Evolutionary conservation across 2,888 invertebrate genomes (phyloP).

Genomic region (Mantis religiosa): DNA sequence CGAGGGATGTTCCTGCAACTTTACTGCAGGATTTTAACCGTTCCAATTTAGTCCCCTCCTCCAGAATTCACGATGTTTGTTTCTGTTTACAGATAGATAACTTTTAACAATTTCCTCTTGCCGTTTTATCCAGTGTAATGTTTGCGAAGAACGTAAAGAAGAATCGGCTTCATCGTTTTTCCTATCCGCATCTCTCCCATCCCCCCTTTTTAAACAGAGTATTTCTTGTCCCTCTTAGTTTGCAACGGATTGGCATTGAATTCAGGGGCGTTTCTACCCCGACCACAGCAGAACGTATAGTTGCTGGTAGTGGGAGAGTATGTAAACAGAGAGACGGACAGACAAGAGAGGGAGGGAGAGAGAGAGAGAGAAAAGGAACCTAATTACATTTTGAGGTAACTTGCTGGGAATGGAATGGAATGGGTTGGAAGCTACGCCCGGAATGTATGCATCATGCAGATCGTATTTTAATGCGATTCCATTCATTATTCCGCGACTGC

Average conservation of each 20-base stretch:
- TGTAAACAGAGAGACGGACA: slow-evolving; percentile 6
- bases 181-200: too few relatives aligned
- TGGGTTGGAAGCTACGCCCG: slow-evolving; percentile 19
- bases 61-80: too few relatives aligned
- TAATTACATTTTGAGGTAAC: slow-evolving; percentile 32
- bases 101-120: too few relatives aligned
- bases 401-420: slow-evolving; percentile 16
- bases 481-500: slow-evolving; percentile 50
- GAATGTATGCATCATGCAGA: slow-evolving; percentile 47
- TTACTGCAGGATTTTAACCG: too few relatives aligned
- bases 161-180: too few relatives aligned
- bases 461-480: slow-evolving; percentile 53
- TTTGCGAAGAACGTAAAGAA: too few relatives aligned
- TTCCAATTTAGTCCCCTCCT: too few relatives aligned
- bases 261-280: slow-evolving; percentile 15
- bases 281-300: background rate
- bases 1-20: too few relatives aligned
- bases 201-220: too few relatives aligned
- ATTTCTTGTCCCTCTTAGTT: slow-evolving; percentile 11
- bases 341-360: slow-evolving; percentile 18
- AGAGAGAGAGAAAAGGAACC: slow-evolving; percentile 28
- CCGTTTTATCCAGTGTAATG: too few relatives aligned
- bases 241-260: slow-evolving; percentile 20
- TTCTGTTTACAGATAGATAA: too few relatives aligned
- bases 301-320: background rate